Evolutionary conservation across 1,140 invertebrate genomes (phyloP).

Genomic region (Colletes latitarsis): DNA sequence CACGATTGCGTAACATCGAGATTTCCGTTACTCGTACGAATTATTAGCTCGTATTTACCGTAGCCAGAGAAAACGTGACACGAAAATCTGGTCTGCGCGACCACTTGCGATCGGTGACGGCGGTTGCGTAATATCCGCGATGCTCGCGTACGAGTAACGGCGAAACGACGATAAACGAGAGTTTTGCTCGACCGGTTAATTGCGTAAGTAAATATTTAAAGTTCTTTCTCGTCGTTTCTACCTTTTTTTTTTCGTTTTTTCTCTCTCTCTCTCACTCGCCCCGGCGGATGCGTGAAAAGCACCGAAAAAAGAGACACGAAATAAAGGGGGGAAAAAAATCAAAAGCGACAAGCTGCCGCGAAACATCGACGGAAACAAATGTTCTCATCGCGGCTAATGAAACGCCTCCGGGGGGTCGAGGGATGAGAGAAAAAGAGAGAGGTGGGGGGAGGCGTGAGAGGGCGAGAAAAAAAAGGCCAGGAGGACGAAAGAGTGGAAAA

Average conservation of each 20-base stretch:
- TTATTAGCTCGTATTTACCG: neutral
- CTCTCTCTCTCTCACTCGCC: neutral
- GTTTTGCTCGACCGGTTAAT: slow-evolving; percentile 1
- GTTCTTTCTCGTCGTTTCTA: neutral
- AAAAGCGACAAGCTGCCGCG: slow-evolving; percentile 36
- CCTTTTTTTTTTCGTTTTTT: neutral
- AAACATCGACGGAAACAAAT: slow-evolving; percentile 56
- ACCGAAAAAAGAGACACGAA: neutral
- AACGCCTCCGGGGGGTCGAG: slow-evolving; percentile 32
- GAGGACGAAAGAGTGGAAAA: slow-evolving; percentile 27
- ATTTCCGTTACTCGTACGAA: neutral
- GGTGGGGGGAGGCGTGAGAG: too few species aligned
- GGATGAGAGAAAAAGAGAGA: too few species aligned
- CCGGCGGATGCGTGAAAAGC: slow-evolving; percentile 13
- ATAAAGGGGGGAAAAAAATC: neutral
- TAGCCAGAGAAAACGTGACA: neutral
- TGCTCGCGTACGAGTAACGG: neutral
- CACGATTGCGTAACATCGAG: too few species aligned
- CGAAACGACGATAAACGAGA: slow-evolving; percentile 2
- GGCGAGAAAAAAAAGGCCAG: slow-evolving; percentile 8
- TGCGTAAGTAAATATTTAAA: slow-evolving; percentile 3
- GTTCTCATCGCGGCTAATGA: slow-evolving; percentile 54
- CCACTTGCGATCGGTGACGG: neutral
- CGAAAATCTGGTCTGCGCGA: neutral
- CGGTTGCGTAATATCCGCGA: slow-evolving; percentile 17